Conservation (phyloP, 2,113 vertebrate species). For the Hemibagrus wyckioides region DNA sequence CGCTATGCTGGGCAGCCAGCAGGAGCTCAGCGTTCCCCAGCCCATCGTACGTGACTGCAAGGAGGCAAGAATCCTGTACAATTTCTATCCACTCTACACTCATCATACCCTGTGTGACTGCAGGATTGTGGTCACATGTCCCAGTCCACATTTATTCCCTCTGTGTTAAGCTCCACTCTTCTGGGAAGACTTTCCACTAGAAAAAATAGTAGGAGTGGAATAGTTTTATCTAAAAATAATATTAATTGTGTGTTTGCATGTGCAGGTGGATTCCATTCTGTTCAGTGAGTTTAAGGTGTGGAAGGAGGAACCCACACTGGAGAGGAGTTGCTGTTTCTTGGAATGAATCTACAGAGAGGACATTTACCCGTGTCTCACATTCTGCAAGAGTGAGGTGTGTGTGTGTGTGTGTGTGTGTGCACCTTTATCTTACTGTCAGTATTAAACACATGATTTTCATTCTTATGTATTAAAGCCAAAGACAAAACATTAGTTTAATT, state of each 20-base stretch:
- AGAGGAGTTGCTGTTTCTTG: conserved; percentile 88
- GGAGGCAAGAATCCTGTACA: conserved; percentile 77
- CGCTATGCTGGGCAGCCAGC: conserved; percentile 84
- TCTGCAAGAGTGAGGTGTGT: conserved; percentile 92
- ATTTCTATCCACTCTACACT: neutral
- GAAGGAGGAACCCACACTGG: conserved; percentile 94
- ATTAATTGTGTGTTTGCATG: conserved; percentile 27
- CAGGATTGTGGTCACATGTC: neutral
- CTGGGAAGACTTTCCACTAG: neutral
- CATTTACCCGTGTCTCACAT: conserved; percentile 94
- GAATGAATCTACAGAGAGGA: conserved; percentile 95
- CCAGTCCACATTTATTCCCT: neutral
- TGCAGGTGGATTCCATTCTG: conserved; percentile 87
- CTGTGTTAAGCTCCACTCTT: neutral
- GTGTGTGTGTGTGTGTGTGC: neutral
- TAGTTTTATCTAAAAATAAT: neutral
- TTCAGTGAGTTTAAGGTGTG: conserved; percentile 93
- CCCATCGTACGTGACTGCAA: conserved; percentile 90
- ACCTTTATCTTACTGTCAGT: neutral
- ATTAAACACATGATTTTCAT: neutral
- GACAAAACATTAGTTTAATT: neutral
- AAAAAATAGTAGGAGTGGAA: neutral
- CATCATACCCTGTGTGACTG: neutral
- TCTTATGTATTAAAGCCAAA: neutral
- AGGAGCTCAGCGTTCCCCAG: conserved; percentile 85